Percentiles rank a stretch among this genome's conserved stretches.
Conservation (phyloP, 2,113 vertebrate genomes). For the Tragelaphus buxtoni region DNA sequence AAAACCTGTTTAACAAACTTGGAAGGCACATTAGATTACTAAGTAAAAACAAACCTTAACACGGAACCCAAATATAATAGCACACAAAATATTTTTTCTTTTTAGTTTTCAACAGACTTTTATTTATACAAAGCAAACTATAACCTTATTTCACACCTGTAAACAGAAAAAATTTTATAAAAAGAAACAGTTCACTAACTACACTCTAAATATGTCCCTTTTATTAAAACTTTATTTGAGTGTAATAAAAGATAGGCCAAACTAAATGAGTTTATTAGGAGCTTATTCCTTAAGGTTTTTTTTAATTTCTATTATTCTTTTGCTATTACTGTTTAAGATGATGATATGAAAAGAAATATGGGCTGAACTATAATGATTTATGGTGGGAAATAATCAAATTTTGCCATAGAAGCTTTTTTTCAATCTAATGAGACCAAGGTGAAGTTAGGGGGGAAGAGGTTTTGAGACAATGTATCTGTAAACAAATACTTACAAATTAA, state of each 20-base stretch:
- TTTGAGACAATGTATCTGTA: background rate
- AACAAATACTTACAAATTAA: conserved; percentile 6
- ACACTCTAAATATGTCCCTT: too few relatives aligned
- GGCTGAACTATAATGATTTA: background rate
- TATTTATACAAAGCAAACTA: too few relatives aligned
- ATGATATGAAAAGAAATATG: conserved; percentile 25
- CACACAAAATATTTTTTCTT: too few relatives aligned
- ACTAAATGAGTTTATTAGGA: background rate
- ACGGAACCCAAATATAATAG: background rate
- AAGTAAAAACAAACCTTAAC: conserved; percentile 30
- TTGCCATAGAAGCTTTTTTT: background rate
- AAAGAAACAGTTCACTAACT: too few relatives aligned
- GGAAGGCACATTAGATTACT: background rate
- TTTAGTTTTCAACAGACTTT: too few relatives aligned
- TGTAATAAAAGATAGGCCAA: too few relatives aligned
- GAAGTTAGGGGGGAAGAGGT: background rate
- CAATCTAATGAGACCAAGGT: background rate
- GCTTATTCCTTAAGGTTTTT: conserved; percentile 8
- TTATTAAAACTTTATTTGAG: too few relatives aligned
- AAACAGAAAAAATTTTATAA: too few relatives aligned
- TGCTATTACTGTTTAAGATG: background rate
- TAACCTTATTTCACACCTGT: too few relatives aligned
- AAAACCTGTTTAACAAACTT: background rate
- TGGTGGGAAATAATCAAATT: background rate
- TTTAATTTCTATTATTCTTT: background rate